Conservation (phyloP, 2,888 invertebrate species). For the Leucoptera coffeella region DNA sequence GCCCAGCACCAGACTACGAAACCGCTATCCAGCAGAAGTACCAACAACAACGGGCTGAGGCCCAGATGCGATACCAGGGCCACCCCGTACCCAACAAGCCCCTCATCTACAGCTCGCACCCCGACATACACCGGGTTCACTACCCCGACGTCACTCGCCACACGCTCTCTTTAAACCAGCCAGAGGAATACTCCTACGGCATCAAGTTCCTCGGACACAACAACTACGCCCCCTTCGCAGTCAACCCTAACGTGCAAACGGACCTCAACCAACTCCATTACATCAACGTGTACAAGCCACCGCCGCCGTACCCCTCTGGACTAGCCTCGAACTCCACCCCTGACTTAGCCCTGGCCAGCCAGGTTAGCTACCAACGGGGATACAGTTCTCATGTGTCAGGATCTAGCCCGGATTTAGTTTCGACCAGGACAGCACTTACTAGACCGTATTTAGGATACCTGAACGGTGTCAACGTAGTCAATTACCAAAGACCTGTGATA, state of each 20-base stretch:
- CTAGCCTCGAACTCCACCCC: conserved; percentile 81
- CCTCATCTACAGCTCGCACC: conserved; percentile 62
- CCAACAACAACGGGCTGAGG: conserved; percentile 39
- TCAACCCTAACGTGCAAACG: conserved; percentile 28
- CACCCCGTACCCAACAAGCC: conserved; percentile 21
- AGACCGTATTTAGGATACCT: conserved; percentile 34
- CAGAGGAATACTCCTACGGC: conserved; percentile 27
- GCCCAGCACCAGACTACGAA: conserved; percentile 93
- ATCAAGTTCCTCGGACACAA: conserved; percentile 19
- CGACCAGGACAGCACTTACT: conserved; percentile 60
- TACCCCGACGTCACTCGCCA: conserved; percentile 64
- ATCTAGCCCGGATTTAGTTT: conserved; percentile 73
- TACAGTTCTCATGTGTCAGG: conserved; percentile 60
- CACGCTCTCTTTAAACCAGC: conserved; percentile 18
- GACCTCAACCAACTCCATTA: conserved; percentile 50
- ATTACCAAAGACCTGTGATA: conserved; percentile 24
- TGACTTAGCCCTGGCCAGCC: conserved; percentile 70
- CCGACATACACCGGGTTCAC: conserved; percentile 63
- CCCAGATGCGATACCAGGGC: conserved; percentile 29
- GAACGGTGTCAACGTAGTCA: conserved; percentile 23
- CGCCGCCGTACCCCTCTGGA: conserved; percentile 76
- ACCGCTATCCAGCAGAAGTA: conserved; percentile 86
- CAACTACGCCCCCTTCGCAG: conserved; percentile 28
- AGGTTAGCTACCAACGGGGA: conserved; percentile 39
- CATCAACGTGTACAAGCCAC: conserved; percentile 71